Evolutionary conservation across 2,113 vertebrate genomes (phyloP), one percentile per base, ranked within the genome.

Genomic region (Steatornis caripensis): DNA sequence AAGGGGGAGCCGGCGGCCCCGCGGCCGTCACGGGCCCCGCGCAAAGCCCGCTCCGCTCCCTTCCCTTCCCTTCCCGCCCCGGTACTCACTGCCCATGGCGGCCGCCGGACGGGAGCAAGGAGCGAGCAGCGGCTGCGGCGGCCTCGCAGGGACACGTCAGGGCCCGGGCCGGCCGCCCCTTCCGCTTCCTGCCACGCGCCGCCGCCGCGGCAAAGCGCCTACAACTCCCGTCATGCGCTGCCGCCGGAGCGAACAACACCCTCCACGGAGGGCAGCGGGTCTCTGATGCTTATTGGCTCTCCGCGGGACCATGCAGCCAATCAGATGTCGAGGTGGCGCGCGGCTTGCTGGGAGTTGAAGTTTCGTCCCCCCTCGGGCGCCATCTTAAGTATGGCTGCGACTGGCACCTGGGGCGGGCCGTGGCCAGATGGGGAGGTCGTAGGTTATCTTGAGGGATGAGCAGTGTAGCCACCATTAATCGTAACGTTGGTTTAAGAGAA

Each of bases 101-200:
- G 96, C 91, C 57, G 79, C 94, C 72, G 76, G 85, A 45, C 54
- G 36, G 93, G 74, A 84, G 72, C 74, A 46, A 14, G 34, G 70
- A 92, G 66, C 48, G 4, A 49, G 30, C 58, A 45, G 72, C 85
- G 22, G 46, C 49, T 43, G 82, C 78, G 4, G 75, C 94, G 17
- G 83, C 55, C 84, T 93, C 84, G 6, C 36, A 98, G 70, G 62
- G 98, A 98, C 98, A 98, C 98, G 98, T 98, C 98, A 98, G 97
- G 97, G 53, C 39, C 79, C 27, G 43, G 34, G 30, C 91, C 55
- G 1, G 6, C 79, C 93, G 61, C 66, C 86, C 54, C 80, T 98
- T 98, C 98, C 98, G 98, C 95, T 98, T 98, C 98, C 98, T 98
- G 98, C 98, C 98, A 98, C 98, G 98, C 98, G 93, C 32, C 19